Evolutionary conservation across 2,888 invertebrate genomes (phyloP).

Genomic region (Tricholauxania praeusta): DNA sequence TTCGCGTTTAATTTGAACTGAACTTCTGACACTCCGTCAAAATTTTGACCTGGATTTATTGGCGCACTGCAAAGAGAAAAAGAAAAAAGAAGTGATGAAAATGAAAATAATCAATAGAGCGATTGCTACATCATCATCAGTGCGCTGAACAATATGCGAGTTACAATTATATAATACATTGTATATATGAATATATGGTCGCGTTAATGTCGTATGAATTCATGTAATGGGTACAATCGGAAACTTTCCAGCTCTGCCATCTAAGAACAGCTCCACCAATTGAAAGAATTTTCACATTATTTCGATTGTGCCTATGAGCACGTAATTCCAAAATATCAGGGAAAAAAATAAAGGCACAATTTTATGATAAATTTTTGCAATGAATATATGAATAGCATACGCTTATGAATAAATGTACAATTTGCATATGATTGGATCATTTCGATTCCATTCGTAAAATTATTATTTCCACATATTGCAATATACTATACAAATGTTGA

Average conservation of each 20-base stretch:
- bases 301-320: neutral
- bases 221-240: slow-evolving; percentile 30
- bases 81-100: slow-evolving; percentile 1
- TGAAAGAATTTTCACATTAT: slow-evolving; percentile 8
- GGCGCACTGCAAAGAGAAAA: neutral
- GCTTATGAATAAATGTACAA: slow-evolving; percentile 61
- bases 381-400: slow-evolving; percentile 65
- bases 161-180: too few species aligned
- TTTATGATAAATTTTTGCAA: slow-evolving; percentile 64
- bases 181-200: slow-evolving; percentile 9
- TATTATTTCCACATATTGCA: slow-evolving; percentile 13
- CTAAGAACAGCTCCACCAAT: neutral
- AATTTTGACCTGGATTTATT: slow-evolving; percentile 28
- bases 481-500: neutral
- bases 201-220: neutral
- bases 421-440: slow-evolving; percentile 59
- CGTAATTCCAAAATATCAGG: neutral
- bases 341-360: slow-evolving; percentile 26
- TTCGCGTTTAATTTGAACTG: neutral
- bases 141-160: too few species aligned
- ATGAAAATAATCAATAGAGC: neutral
- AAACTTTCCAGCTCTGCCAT: neutral
- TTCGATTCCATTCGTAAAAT: slow-evolving; percentile 34
- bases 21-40: slow-evolving; percentile 17
- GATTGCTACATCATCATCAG: too few species aligned